Percentiles rank a stretch among this genome's conserved stretches.
phyloP scores from a whole-genome alignment of 2,113 vertebrate genomes.

The Podiceps cristatus region DNA sequence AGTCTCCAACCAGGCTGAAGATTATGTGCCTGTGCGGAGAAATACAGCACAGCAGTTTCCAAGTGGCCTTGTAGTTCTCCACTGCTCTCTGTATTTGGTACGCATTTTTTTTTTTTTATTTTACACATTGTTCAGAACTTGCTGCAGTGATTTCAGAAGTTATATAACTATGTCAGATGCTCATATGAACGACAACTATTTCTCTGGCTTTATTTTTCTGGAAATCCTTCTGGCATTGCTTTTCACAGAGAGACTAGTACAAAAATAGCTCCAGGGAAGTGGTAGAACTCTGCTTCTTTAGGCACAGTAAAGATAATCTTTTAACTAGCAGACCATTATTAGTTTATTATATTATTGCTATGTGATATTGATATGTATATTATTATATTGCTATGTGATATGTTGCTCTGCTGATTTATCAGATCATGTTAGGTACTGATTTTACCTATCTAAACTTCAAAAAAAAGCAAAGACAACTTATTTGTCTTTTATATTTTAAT shows the following conservation, averaged over 20 bases:
- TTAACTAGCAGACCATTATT: background rate
- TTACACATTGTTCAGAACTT: background rate
- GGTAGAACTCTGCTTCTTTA: background rate
- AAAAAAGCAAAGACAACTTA: background rate
- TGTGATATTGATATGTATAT: background rate
- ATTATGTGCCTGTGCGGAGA: accelerated
- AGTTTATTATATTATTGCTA: background rate
- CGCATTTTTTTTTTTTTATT: background rate
- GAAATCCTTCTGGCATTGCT: background rate
- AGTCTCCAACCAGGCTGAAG: background rate
- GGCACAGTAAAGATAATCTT: background rate
- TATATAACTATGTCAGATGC: background rate
- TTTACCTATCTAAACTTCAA: background rate
- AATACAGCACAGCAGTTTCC: slow-evolving; percentile 14
- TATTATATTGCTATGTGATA: background rate
- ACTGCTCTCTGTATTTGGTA: background rate
- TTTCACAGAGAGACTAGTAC: background rate
- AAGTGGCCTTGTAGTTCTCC: background rate
- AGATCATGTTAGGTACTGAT: background rate
- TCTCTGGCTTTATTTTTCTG: background rate
- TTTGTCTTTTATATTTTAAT: background rate
- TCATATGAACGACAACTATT: background rate
- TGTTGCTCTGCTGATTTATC: background rate
- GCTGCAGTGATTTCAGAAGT: slow-evolving; percentile 17
- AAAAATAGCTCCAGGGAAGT: background rate